Percentiles rank a stretch among this genome's conserved stretches.
Evolutionary conservation across 2,888 invertebrate species (phyloP).

Genomic region (Lingula anatina): DNA sequence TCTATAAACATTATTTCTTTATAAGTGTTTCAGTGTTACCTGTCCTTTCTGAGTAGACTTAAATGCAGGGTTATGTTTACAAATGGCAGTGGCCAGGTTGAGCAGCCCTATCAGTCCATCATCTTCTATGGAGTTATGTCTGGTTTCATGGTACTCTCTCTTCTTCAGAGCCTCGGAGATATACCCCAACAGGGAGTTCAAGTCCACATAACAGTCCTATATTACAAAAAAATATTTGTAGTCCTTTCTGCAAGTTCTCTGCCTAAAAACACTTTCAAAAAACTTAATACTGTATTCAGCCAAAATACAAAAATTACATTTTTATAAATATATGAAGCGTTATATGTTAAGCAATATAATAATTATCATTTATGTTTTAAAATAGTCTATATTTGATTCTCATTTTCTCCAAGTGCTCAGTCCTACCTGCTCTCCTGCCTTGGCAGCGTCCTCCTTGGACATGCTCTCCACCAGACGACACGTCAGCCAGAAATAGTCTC

Average conservation of each 20-base stretch:
- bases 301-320: too few relatives aligned
- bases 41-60: conserved; percentile 75
- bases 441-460: conserved; percentile 57
- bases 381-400: too few relatives aligned
- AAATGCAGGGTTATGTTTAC: conserved; percentile 83
- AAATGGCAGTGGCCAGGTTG: conserved; percentile 77
- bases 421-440: too few relatives aligned
- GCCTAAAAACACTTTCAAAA: too few relatives aligned
- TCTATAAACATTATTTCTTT: background rate
- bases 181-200: conserved; percentile 66
- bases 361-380: too few relatives aligned
- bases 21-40: too few relatives aligned
- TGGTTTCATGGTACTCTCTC: conserved; percentile 76
- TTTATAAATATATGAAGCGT: background rate
- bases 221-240: too few relatives aligned
- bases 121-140: conserved; percentile 77
- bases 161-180: conserved; percentile 70
- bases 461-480: conserved; percentile 79
- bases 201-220: conserved; percentile 56
- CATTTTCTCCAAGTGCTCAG: too few relatives aligned
- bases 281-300: too few relatives aligned
- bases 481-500: conserved; percentile 91
- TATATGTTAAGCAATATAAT: background rate
- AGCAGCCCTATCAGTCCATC: conserved; percentile 85
- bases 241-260: too few relatives aligned